A percentile compares a stretch with the other conserved stretches of the same genome.
Conservation (phyloP, 2,888 invertebrate species). For the Hydroisotoma schaefferi region DNA sequence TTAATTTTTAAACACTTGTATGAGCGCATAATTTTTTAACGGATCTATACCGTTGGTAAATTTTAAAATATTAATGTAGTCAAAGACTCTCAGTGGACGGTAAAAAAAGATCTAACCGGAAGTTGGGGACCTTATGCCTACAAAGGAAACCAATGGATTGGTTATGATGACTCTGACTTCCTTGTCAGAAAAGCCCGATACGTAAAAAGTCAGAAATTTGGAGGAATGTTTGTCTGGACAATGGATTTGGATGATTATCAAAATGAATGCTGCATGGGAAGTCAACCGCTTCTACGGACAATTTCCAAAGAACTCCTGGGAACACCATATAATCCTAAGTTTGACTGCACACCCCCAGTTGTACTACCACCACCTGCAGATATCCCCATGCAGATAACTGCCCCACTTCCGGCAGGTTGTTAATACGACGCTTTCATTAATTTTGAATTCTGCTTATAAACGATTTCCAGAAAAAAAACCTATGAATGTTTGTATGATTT, state of each 20-base stretch:
- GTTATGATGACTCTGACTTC: slow-evolving; percentile 67
- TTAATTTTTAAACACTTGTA: not conserved
- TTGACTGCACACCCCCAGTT: slow-evolving; percentile 65
- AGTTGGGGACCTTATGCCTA: slow-evolving; percentile 73
- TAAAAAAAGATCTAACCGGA: slow-evolving; percentile 58
- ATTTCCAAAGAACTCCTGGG: slow-evolving; percentile 68
- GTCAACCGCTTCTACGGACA: slow-evolving; percentile 72
- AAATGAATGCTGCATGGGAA: slow-evolving; percentile 75
- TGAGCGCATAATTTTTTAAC: too few species aligned
- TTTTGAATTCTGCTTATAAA: too few species aligned
- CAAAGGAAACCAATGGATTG: slow-evolving; percentile 80
- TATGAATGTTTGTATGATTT: too few species aligned
- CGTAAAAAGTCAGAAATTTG: slow-evolving; percentile 67
- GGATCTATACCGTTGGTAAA: too few species aligned
- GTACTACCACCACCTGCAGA: slow-evolving; percentile 62
- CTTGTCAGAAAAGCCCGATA: slow-evolving; percentile 62
- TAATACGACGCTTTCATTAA: too few species aligned
- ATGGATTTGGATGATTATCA: slow-evolving; percentile 81
- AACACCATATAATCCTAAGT: slow-evolving; percentile 29
- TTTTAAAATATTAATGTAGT: too few species aligned
- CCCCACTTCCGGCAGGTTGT: slow-evolving; percentile 73
- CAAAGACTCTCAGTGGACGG: slow-evolving; percentile 59
- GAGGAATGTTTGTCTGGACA: slow-evolving; percentile 77
- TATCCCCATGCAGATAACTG: too few species aligned
- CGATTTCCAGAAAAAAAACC: too few species aligned